These are phyloP conservation scores for Chloropsis cyanopogon DNA, from an alignment of 2,113 vertebrate species.

Conservation along the genomic window DNA sequence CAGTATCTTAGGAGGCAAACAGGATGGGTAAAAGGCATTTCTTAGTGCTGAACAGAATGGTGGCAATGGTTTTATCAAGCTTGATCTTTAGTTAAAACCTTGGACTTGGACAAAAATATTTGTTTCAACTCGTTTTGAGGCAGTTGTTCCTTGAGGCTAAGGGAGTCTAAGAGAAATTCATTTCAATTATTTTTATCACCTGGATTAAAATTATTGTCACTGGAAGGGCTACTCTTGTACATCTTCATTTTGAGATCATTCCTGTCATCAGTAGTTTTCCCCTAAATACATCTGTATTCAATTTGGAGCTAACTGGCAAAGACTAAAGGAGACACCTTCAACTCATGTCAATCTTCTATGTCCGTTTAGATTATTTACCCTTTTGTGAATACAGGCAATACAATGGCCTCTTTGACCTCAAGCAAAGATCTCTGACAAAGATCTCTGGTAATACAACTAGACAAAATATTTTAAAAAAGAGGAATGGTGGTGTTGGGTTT, in stretches of 20 bases:
- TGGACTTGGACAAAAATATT: background rate
- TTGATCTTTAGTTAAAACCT: background rate
- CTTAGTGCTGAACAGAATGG: background rate
- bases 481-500: slow-evolving; percentile 51
- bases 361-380: slow-evolving; percentile 53
- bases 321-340: slow-evolving; percentile 22
- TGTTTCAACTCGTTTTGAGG: background rate
- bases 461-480: slow-evolving; percentile 65
- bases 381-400: slow-evolving; percentile 38
- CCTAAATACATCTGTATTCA: slow-evolving; percentile 67
- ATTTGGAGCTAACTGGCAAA: slow-evolving; percentile 59
- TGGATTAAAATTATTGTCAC: slow-evolving; percentile 66
- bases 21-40: background rate
- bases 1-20: background rate
- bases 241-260: slow-evolving; percentile 17
- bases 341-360: slow-evolving; percentile 45
- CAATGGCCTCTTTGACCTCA: slow-evolving; percentile 48
- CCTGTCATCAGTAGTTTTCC: slow-evolving; percentile 6
- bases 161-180: background rate
- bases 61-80: background rate
- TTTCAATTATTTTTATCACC: slow-evolving; percentile 69
- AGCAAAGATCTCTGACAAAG: slow-evolving; percentile 52
- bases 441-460: slow-evolving; percentile 60
- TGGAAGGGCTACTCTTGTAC: background rate
- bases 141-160: background rate